phyloP scores from a whole-genome alignment of 2,113 vertebrate genomes.

The Ahaetulla prasina region DNA sequence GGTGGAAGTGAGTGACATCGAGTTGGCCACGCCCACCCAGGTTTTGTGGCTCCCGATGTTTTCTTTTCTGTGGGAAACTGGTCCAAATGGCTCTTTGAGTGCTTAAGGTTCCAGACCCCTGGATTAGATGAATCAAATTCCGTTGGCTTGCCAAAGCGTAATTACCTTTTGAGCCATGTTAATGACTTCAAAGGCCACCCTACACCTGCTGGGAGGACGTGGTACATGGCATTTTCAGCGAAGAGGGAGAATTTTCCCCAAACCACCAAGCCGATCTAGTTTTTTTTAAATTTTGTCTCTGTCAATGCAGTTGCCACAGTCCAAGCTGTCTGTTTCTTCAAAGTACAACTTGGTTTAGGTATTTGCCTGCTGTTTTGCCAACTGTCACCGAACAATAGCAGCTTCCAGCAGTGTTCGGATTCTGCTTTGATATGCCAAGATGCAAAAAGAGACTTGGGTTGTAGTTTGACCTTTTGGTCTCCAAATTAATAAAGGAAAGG shows the following conservation, averaged over 20 bases:
- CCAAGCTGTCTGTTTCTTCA: conserved; percentile 23
- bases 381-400: background rate
- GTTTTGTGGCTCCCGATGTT: too few species aligned
- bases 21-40: too few species aligned
- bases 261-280: conserved; percentile 20
- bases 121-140: conserved; percentile 56
- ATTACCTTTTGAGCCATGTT: conserved; percentile 63
- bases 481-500: background rate
- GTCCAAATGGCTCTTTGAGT: too few species aligned
- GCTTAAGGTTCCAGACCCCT: too few species aligned
- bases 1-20: too few species aligned
- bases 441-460: background rate
- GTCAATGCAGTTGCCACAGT: conserved; percentile 47
- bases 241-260: conserved; percentile 36
- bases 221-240: conserved; percentile 29
- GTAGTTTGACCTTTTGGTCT: background rate
- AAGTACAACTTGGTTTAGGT: conserved; percentile 6
- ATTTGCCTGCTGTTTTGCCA: background rate
- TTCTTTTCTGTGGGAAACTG: too few species aligned
- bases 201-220: conserved; percentile 58
- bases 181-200: conserved; percentile 58
- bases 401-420: background rate
- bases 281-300: conserved; percentile 30
- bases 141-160: conserved; percentile 55
- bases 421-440: background rate